phyloP scores from a whole-genome alignment of 1,140 invertebrate genomes.

The Acyrthosiphon pisum region DNA sequence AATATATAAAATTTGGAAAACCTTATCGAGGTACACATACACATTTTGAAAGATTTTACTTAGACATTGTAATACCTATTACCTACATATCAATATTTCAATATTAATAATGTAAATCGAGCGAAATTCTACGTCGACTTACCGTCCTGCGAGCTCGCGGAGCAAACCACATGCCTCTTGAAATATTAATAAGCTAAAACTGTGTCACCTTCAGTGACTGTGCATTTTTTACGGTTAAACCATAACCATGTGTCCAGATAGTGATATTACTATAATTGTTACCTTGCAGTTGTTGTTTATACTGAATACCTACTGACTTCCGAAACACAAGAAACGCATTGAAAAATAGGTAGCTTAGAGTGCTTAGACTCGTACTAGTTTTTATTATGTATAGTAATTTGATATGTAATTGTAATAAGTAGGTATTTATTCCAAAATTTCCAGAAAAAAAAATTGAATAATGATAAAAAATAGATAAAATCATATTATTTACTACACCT shows the following conservation, averaged over 20 bases:
- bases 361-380: neutral
- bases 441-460: no score
- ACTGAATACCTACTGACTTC: neutral
- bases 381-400: neutral
- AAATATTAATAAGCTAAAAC: conserved; percentile 49
- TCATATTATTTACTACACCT: neutral
- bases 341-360: neutral
- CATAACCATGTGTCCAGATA: neutral
- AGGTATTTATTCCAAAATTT: no score
- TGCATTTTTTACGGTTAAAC: neutral
- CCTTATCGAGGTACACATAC: neutral
- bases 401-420: no score
- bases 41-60: neutral
- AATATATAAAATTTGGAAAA: neutral
- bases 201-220: conserved; percentile 28
- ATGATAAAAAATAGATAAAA: no score
- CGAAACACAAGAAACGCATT: neutral
- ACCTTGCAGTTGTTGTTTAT: neutral
- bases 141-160: neutral
- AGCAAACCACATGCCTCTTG: neutral
- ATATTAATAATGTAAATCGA: neutral
- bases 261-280: neutral
- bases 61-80: neutral
- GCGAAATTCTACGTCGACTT: neutral
- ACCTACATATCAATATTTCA: neutral